These are phyloP conservation scores for Sanderia malayensis DNA, from an alignment of 30 jellyfish, hydroid and myxozoan species.

Conservation along the genomic window DNA sequence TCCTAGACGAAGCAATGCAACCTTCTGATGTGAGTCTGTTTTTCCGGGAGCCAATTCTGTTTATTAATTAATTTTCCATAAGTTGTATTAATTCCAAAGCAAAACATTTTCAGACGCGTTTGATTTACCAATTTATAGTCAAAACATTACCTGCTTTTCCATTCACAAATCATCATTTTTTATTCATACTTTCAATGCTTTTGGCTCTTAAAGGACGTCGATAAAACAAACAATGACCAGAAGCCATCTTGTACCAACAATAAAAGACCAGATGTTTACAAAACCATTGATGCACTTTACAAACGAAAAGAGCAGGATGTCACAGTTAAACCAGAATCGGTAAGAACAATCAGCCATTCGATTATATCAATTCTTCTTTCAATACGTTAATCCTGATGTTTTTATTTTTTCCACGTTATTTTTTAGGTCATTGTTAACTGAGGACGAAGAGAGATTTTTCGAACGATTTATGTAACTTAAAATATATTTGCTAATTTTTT, in stretches of 20 bases:
- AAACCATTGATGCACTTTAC: conserved; percentile 22
- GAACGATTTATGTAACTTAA: too few species aligned
- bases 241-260: not conserved
- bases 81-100: not conserved
- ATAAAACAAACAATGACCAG: not conserved
- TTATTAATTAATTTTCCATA: not conserved
- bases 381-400: too few species aligned
- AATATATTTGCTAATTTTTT: too few species aligned
- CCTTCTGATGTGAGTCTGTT: not conserved
- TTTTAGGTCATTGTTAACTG: too few species aligned
- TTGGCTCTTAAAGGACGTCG: conserved; percentile 4
- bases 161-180: too few species aligned
- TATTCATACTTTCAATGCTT: not conserved
- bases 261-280: conserved; percentile 50
- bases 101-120: not conserved
- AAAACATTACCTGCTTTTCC: not conserved
- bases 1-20: conserved; percentile 44
- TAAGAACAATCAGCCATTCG: not conserved
- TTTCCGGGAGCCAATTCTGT: not conserved
- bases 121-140: not conserved
- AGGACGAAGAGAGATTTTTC: too few species aligned
- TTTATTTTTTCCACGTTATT: too few species aligned
- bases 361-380: too few species aligned
- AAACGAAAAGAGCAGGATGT: conserved; percentile 2
- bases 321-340: not conserved